phyloP scores from a whole-genome alignment of 1,140 invertebrate species.

The Phymorhynchus buccinoides region DNA sequence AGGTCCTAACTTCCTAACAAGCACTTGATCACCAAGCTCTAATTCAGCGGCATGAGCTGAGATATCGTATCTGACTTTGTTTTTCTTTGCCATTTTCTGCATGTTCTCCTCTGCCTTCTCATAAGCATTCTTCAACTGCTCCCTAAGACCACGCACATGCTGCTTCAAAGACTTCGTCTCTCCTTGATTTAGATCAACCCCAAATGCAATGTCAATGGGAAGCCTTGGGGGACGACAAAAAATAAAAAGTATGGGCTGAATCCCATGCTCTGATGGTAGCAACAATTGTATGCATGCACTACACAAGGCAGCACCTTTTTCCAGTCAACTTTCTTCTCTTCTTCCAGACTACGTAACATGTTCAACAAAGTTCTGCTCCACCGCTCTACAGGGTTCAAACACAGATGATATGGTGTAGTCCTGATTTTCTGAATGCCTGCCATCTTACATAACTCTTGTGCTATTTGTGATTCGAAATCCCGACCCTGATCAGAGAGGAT shows the following conservation, averaged over 20 bases:
- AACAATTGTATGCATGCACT: constrained; percentile 40
- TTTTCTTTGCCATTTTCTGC: constrained; percentile 9
- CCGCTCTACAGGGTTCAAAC: constrained; percentile 31
- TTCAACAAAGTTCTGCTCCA: constrained; percentile 42
- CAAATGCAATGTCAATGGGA: constrained; percentile 12
- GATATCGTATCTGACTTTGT: background rate
- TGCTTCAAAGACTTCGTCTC: background rate
- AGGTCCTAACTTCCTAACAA: background rate
- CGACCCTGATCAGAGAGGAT: constrained; percentile 40
- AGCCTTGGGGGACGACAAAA: constrained; percentile 18
- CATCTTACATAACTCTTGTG: constrained; percentile 44
- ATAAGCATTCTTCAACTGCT: background rate
- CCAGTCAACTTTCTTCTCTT: constrained; percentile 37
- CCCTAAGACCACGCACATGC: background rate
- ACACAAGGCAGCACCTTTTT: constrained; percentile 12
- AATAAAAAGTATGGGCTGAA: constrained; percentile 35
- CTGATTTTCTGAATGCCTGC: constrained; percentile 32
- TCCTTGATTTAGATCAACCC: background rate
- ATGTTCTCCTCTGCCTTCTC: background rate
- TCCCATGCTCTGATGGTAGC: constrained; percentile 24
- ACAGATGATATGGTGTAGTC: constrained; percentile 44
- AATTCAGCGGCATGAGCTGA: constrained; percentile 11
- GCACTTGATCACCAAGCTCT: constrained; percentile 1
- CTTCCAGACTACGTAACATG: constrained; percentile 43
- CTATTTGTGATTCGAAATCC: constrained; percentile 42